A percentile compares a stretch with the other conserved stretches of the same genome.
These are phyloP conservation scores for Phoebastria nigripes DNA, from an alignment of 2,797 vertebrate genomes.

Conservation along the genomic window DNA sequence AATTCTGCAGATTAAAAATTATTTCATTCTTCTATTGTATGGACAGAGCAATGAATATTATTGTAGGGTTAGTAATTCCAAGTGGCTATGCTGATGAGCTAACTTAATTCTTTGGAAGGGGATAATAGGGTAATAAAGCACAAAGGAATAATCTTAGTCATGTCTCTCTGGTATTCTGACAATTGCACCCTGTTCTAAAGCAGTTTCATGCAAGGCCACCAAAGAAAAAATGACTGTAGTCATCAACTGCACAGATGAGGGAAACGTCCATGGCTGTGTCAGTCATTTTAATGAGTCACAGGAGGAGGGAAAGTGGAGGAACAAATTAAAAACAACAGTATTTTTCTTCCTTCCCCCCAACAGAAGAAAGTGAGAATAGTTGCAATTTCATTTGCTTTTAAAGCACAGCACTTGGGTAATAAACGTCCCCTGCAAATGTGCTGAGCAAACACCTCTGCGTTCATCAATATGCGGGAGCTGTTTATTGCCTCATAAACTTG, in stretches of 20 bases:
- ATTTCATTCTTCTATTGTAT: constrained; percentile 26
- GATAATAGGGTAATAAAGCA: constrained; percentile 38
- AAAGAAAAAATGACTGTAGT: not conserved
- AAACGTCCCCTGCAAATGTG: constrained; percentile 73
- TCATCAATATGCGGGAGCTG: constrained; percentile 78
- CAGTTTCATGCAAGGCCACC: constrained; percentile 25
- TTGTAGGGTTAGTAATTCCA: not conserved
- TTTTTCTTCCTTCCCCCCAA: constrained; percentile 15
- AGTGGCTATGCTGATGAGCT: constrained; percentile 2
- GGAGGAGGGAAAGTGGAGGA: constrained; percentile 51
- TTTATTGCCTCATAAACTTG: constrained; percentile 82
- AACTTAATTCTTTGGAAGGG: constrained; percentile 21
- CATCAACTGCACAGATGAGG: not conserved
- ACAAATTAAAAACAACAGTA: constrained; percentile 60
- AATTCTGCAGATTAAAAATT: constrained; percentile 61
- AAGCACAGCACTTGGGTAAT: constrained; percentile 70
- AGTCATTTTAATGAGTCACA: constrained; percentile 66
- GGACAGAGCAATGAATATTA: not conserved
- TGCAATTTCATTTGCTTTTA: constrained; percentile 71
- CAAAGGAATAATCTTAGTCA: not conserved
- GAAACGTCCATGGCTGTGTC: not conserved
- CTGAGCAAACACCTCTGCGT: constrained; percentile 77
- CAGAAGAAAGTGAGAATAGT: constrained; percentile 60
- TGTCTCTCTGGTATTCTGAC: constrained; percentile 35
- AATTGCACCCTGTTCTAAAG: constrained; percentile 28